Base-by-base conservation (phyloP, 2,797 vertebrate genomes). In the Chiroxiphia lanceolata region DNA sequence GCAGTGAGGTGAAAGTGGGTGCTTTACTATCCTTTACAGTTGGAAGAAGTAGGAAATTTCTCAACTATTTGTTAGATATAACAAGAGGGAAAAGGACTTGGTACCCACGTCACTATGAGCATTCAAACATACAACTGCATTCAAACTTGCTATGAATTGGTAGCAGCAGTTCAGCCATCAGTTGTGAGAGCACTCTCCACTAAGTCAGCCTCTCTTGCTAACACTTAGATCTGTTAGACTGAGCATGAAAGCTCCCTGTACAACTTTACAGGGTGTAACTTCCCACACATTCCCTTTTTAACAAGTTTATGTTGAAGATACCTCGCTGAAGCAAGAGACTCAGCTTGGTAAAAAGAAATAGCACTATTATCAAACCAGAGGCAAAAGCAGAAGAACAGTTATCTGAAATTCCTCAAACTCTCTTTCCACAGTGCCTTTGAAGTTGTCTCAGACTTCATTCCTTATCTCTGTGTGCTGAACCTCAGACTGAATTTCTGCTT, bases 251-350 rank as follows among this genome's bases (percentile, higher is more conserved):
- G n/a, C 44, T 81, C 18, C 1, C 1, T 3, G 1, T 27, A 42
- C 34, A 92, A 25, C 29, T 81, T 93, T 92, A n/a, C 69, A 91
- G 78, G 29, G 38, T 71, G 59, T 44, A 71, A 11, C 91, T 88
- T 84, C 89, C 87, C 76, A 96, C 85, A 83, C 69, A 80, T 84
- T 83, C 65, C 51, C 54, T 77, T 91, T 79, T 74, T 25, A 17
- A 89, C 64, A 72, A 65, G 54, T 86, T 90, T 79, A 88, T 63
- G 38, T 22, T 67, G 50, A 76, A 93, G 76, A 83, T n/a, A 75
- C 45, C 67, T 68, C 71, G 69, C 69, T 54, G 47, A 87, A 88
- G 59, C 72, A 92, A 81, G 44, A 95, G 54, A 27, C 36, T 47
- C 2, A 0, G 18, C 48, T 71, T 65, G 54, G 53, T 70, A 34